Base-by-base conservation (phyloP, 2,888 invertebrate species). In the Sepiola atlantica region DNA sequence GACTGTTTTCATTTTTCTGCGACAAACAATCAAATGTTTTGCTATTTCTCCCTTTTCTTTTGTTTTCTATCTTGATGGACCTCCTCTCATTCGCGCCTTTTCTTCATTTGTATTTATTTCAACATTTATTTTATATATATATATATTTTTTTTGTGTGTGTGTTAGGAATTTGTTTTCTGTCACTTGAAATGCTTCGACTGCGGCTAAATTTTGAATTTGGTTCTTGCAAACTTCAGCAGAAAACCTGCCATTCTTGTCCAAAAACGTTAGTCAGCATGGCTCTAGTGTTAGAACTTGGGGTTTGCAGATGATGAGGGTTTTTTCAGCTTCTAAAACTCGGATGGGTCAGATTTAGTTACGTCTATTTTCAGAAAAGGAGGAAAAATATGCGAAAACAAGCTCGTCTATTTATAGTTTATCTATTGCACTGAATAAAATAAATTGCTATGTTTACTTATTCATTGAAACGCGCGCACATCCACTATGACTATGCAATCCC, bases 201-300 rank as follows among this genome's bases (percentile, higher is more conserved):
- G n/a, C n/a, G 28, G 4, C 12, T 77, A 28, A 77, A 77, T n/a
- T n/a, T 77, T n/a, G n/a, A 77, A 77, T 77, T 32, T n/a, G 14
- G n/a, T 77, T 77, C n/a, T 77, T 77, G 77, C 77, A 77, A 20
- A 77, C 77, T 77, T 77, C 77, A 77, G 32, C 77, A 77, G 77
- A 77, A n/a, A 77, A 10, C 12, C 16, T 20, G 16, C 10, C 3
- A 14, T 32, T 32, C 16, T 16, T 12, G n/a, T 32, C 14, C 1
- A 77, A 8, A 1, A 16, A n/a, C 21, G 14, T n/a, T 77, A 32
- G n/a, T 16, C 8, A 20, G 12, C 21, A 12, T 77, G 16, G n/a
- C 18, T 77, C 14, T n/a, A 20, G 4, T 77, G 12, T 32, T 77
- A n/a, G n/a, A 61, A 28, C 61, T 28, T 24, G 1, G 61, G 61